Conservation (phyloP, 2,113 vertebrate genomes). For the Arizona elegans region DNA sequence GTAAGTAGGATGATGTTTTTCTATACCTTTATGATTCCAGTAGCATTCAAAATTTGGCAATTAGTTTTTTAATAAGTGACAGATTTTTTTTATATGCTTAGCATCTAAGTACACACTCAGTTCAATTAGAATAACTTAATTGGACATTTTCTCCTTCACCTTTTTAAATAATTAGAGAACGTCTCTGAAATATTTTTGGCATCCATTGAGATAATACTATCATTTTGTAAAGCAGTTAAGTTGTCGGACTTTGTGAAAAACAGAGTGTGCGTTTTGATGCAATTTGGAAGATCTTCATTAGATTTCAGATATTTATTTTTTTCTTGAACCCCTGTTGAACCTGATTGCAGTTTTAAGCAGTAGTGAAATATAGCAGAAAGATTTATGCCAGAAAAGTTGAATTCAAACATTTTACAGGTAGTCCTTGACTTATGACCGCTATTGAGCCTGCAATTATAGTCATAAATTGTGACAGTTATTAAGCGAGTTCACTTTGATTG, state of each 20-base stretch:
- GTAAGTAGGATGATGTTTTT: neutral
- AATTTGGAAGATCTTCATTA: neutral
- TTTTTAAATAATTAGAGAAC: neutral
- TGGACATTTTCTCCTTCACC: slow-evolving; percentile 6
- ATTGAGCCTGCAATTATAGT: neutral
- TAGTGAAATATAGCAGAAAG: neutral
- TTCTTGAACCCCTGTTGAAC: neutral
- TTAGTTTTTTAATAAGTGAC: slow-evolving; percentile 16
- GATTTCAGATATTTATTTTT: neutral
- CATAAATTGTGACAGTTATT: neutral
- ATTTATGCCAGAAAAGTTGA: neutral
- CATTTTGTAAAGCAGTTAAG: neutral
- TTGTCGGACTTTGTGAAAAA: neutral
- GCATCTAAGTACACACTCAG: slow-evolving; percentile 39
- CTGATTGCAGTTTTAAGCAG: neutral
- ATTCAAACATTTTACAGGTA: neutral
- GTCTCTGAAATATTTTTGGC: neutral
- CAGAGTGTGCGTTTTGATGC: neutral
- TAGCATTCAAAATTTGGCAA: slow-evolving; percentile 39
- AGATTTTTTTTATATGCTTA: neutral
- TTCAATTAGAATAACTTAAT: slow-evolving; percentile 32
- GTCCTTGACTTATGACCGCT: neutral
- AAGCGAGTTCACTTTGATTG: neutral
- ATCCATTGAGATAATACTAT: neutral
- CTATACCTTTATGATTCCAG: neutral